Percentiles rank a stretch among this genome's conserved stretches.
Evolutionary conservation across 2,888 invertebrate genomes (phyloP).

Genomic region (Meteorus cinctellus): DNA sequence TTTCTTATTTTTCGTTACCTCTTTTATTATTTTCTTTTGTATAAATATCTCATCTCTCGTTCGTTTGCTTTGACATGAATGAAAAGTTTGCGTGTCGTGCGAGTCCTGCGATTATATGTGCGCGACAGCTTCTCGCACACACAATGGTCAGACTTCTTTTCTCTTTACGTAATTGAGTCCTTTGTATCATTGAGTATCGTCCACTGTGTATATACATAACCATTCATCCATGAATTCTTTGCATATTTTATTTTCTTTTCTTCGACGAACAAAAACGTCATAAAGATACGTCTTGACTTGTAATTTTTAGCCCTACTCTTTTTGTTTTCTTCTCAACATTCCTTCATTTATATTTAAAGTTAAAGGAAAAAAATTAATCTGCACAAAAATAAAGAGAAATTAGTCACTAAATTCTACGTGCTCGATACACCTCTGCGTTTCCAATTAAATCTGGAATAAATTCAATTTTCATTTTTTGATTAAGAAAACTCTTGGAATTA

Average conservation of each 20-base stretch:
- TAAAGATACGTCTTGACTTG: constrained; percentile 5
- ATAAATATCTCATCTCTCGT: constrained; percentile 17
- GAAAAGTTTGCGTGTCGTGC: constrained; percentile 38
- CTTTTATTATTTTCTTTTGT: constrained; percentile 18
- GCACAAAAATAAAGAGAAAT: too few relatives aligned
- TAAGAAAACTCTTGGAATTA: neutral
- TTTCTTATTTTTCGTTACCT: too few relatives aligned
- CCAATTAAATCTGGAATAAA: constrained; percentile 3
- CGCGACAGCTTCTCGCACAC: constrained; percentile 8
- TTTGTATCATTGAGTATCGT: constrained; percentile 25
- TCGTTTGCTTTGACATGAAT: constrained; percentile 33
- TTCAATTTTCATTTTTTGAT: constrained; percentile 12
- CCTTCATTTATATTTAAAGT: neutral
- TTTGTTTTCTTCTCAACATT: neutral
- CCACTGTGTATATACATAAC: constrained; percentile 7
- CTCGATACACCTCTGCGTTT: neutral
- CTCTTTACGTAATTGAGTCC: constrained; percentile 41
- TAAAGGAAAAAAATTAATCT: too few relatives aligned
- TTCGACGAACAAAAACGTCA: constrained; percentile 13
- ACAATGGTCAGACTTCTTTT: constrained; percentile 34
- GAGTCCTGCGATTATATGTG: neutral
- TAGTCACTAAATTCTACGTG: too few relatives aligned
- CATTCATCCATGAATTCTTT: constrained; percentile 19
- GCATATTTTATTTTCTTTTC: constrained; percentile 18
- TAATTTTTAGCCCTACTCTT: neutral